Percentiles rank a stretch among this genome's conserved stretches.
Conservation (phyloP, 2,888 invertebrate species). For the Netelia virgata region DNA sequence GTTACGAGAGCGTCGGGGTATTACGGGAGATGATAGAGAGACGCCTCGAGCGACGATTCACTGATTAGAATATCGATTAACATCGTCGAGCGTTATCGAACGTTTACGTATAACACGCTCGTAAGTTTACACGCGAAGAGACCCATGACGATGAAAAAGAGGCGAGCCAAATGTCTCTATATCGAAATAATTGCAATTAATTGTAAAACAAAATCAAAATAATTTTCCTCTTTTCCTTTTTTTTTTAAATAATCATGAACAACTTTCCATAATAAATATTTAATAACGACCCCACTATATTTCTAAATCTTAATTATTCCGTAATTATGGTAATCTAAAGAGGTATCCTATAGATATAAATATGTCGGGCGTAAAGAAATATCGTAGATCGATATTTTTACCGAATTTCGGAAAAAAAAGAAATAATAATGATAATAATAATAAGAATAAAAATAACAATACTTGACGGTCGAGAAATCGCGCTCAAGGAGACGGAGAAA, state of each 20-base stretch:
- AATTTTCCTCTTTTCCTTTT: too few relatives aligned
- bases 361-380: background rate
- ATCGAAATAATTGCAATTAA: too few relatives aligned
- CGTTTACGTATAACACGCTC: conserved; percentile 1
- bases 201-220: too few relatives aligned
- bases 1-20: conserved; percentile 77
- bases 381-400: background rate
- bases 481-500: background rate
- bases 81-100: conserved; percentile 72
- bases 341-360: background rate
- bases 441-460: background rate
- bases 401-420: too few relatives aligned
- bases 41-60: conserved; percentile 78
- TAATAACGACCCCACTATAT: too few relatives aligned
- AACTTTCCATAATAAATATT: too few relatives aligned
- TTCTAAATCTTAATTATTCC: background rate
- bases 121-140: background rate
- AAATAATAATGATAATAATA: too few relatives aligned
- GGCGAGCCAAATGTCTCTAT: background rate
- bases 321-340: background rate
- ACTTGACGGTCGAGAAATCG: too few relatives aligned
- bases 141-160: conserved; percentile 3
- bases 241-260: too few relatives aligned
- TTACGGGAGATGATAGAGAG: conserved; percentile 62
- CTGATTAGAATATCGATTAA: conserved; percentile 83